phyloP scores from a whole-genome alignment of 2,888 invertebrate genomes.

The Pimpla rufipes region DNA sequence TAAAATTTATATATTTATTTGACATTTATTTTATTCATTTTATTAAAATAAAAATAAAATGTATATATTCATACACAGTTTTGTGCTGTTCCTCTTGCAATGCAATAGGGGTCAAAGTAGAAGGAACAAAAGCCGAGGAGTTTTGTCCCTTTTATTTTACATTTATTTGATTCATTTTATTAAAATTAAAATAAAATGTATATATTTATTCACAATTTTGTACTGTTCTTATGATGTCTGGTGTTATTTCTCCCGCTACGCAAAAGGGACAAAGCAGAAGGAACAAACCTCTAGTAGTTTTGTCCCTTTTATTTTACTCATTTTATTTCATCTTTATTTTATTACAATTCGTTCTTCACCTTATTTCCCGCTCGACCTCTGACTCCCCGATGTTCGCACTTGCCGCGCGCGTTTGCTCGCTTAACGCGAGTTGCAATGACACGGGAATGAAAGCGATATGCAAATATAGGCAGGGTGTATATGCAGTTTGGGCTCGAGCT shows the following conservation, averaged over 20 bases:
- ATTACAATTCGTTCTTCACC: constrained; percentile 24
- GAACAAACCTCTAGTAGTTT: too few species aligned
- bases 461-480: constrained; percentile 32
- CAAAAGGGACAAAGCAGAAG: too few species aligned
- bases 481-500: constrained; percentile 3
- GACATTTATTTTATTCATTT: too few species aligned
- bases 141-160: too few species aligned
- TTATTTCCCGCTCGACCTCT: constrained; percentile 30
- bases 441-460: constrained; percentile 66
- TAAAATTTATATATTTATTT: too few species aligned
- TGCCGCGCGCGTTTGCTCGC: constrained; percentile 18
- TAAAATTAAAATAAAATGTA: not conserved
- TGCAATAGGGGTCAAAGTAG: not conserved
- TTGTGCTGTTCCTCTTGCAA: too few species aligned
- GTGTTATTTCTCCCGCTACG: too few species aligned
- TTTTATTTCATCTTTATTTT: constrained; percentile 30
- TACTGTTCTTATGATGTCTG: too few species aligned
- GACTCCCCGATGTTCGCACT: constrained; percentile 25
- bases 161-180: too few species aligned
- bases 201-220: too few species aligned
- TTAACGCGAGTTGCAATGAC: constrained; percentile 50
- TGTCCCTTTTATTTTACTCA: constrained; percentile 44
- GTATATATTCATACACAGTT: too few species aligned
- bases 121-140: not conserved
- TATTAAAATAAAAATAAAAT: too few species aligned